These are phyloP conservation scores for Caranx ignobilis DNA, from an alignment of 2,113 vertebrate genomes.

Conservation along the genomic window DNA sequence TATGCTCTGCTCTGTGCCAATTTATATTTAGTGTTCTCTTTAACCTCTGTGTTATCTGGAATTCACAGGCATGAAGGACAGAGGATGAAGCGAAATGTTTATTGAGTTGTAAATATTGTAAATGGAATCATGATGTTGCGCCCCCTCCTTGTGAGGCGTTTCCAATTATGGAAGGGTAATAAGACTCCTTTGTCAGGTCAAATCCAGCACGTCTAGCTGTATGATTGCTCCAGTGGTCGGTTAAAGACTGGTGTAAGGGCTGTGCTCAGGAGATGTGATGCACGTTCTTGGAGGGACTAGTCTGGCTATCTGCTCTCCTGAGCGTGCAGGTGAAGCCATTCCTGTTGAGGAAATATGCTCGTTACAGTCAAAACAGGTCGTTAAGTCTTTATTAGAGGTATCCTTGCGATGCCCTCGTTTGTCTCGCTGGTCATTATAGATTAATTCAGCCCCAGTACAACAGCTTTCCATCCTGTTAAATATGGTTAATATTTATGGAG, in stretches of 20 bases:
- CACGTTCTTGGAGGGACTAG: slow-evolving; percentile 11
- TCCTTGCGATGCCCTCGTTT: slow-evolving; percentile 68
- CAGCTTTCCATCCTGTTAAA: slow-evolving; percentile 63
- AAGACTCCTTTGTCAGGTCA: slow-evolving; percentile 80
- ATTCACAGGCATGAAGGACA: slow-evolving; percentile 79
- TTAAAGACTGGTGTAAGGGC: slow-evolving; percentile 43
- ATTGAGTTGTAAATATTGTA: slow-evolving; percentile 85
- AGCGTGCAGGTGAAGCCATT: slow-evolving; percentile 20
- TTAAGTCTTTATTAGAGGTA: slow-evolving; percentile 67
- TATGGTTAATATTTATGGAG: slow-evolving; percentile 64
- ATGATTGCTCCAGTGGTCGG: slow-evolving; percentile 60
- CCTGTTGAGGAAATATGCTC: slow-evolving; percentile 55
- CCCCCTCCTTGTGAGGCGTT: slow-evolving; percentile 65
- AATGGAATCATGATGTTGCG: slow-evolving; percentile 75
- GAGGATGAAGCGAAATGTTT: slow-evolving; percentile 78
- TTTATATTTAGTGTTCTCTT: slow-evolving; percentile 79
- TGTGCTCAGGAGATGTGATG: slow-evolving; percentile 23
- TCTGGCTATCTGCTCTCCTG: slow-evolving; percentile 25
- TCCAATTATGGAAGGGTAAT: slow-evolving; percentile 83
- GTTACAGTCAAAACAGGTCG: slow-evolving; percentile 53
- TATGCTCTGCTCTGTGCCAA: slow-evolving; percentile 74
- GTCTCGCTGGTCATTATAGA: slow-evolving; percentile 49
- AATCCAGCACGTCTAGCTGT: slow-evolving; percentile 47
- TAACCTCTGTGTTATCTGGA: slow-evolving; percentile 79
- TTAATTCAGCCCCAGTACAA: slow-evolving; percentile 50